Evolutionary conservation across 2,888 invertebrate species (phyloP).

Genomic region (Hemistola chrysoprasaria): DNA sequence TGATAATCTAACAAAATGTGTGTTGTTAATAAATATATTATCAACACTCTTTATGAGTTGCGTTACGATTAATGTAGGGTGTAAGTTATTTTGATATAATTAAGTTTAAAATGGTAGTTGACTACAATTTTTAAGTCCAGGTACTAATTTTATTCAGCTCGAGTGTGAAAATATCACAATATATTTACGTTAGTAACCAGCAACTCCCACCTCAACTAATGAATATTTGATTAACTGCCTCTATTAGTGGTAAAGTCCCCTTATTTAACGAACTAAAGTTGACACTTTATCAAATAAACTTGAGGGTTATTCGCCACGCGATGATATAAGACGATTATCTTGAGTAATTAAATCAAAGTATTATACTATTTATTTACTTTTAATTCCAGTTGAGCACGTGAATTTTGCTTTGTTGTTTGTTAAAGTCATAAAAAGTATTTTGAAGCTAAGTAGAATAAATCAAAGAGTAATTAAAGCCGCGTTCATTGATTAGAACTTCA

Average conservation of each 20-base stretch:
- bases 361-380: conserved; percentile 17
- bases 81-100: too few relatives aligned
- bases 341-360: conserved; percentile 57
- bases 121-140: too few relatives aligned
- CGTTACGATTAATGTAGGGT: too few relatives aligned
- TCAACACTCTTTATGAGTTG: too few relatives aligned
- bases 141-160: too few relatives aligned
- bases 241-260: conserved; percentile 35
- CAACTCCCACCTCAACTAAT: conserved; percentile 32
- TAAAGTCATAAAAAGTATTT: not conserved
- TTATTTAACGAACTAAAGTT: conserved; percentile 37
- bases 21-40: too few relatives aligned
- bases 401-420: not conserved
- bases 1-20: too few relatives aligned
- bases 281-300: conserved; percentile 53
- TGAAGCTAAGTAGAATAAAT: too few relatives aligned
- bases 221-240: conserved; percentile 48
- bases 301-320: conserved; percentile 68
- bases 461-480: not conserved
- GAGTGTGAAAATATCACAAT: conserved; percentile 5
- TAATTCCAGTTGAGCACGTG: conserved; percentile 9
- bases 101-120: too few relatives aligned
- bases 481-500: too few relatives aligned
- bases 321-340: conserved; percentile 59
- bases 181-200: conserved; percentile 19